phyloP scores from a whole-genome alignment of 1,140 invertebrate genomes.

The Halotydeus destructor region DNA sequence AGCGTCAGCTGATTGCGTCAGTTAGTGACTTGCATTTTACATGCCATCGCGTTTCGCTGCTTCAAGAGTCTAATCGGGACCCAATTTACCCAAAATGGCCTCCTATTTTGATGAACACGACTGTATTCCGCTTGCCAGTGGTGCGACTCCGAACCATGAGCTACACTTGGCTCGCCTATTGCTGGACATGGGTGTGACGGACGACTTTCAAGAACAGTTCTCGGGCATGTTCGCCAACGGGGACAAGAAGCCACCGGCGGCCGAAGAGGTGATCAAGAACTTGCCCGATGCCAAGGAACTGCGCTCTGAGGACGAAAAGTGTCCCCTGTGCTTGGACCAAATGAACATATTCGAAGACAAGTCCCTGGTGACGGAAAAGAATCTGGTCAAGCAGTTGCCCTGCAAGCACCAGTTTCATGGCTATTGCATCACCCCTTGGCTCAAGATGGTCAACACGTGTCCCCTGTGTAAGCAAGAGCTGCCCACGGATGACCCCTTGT shows the following conservation, averaged over 20 bases:
- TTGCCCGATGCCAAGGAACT: conserved; percentile 23
- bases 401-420: conserved; percentile 58
- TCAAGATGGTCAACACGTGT: conserved; percentile 63
- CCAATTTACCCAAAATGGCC: conserved; percentile 37
- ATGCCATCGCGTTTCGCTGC: no score
- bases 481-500: conserved; percentile 63
- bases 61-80: no score
- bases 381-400: conserved; percentile 43
- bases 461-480: conserved; percentile 59
- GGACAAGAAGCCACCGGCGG: conserved; percentile 41
- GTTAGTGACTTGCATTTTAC: no score
- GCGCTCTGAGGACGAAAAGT: conserved; percentile 28
- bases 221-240: conserved; percentile 24
- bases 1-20: no score
- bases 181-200: conserved; percentile 41
- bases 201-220: conserved; percentile 28
- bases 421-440: conserved; percentile 56
- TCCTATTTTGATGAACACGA: conserved; percentile 70
- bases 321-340: conserved; percentile 47
- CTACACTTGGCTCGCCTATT: conserved; percentile 45
- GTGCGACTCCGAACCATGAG: conserved; percentile 41
- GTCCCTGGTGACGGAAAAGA: no score
- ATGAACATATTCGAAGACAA: no score
- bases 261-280: conserved; percentile 40
- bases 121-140: conserved; percentile 41